These are phyloP conservation scores for Anthoptus insignis DNA, from an alignment of 2,888 invertebrate species.

Conservation along the genomic window DNA sequence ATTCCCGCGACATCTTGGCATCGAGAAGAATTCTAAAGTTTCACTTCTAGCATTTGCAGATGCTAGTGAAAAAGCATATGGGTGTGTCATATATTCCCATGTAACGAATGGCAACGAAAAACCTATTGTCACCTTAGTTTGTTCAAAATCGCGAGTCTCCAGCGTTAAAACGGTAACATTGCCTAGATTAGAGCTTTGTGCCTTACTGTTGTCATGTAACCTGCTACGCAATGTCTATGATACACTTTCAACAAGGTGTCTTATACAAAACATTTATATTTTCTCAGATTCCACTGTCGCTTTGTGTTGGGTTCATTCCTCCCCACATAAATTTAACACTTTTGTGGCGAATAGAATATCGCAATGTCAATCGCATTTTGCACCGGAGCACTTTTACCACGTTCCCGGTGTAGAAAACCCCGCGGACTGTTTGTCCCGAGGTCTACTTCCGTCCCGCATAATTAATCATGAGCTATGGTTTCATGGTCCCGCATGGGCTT, in stretches of 20 bases:
- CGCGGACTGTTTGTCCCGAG: not conserved
- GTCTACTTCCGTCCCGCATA: not conserved
- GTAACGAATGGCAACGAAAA: not conserved
- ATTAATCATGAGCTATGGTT: slow-evolving; percentile 11
- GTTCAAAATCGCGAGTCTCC: slow-evolving; percentile 13
- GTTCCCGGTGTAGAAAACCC: slow-evolving; percentile 9
- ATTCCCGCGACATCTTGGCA: not conserved
- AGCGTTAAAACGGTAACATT: slow-evolving; percentile 30
- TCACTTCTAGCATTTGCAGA: not conserved
- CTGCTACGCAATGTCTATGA: slow-evolving; percentile 25
- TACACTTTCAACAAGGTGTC: slow-evolving; percentile 10
- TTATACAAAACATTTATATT: slow-evolving; percentile 18
- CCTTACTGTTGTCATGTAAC: slow-evolving; percentile 26
- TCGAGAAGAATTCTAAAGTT: not conserved
- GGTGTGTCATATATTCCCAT: slow-evolving; percentile 40
- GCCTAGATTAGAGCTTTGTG: slow-evolving; percentile 33
- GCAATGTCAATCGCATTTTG: slow-evolving; percentile 28
- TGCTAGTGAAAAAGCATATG: not conserved
- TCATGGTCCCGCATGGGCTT: slow-evolving; percentile 18
- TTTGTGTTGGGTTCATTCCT: slow-evolving; percentile 33
- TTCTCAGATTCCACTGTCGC: slow-evolving; percentile 41
- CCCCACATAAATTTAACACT: slow-evolving; percentile 37
- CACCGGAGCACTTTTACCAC: slow-evolving; percentile 21
- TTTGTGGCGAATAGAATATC: slow-evolving; percentile 40
- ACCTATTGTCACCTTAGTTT: not conserved